Evolutionary conservation across 1,140 invertebrate species (phyloP).

Genomic region (Chlorops oryzae): DNA sequence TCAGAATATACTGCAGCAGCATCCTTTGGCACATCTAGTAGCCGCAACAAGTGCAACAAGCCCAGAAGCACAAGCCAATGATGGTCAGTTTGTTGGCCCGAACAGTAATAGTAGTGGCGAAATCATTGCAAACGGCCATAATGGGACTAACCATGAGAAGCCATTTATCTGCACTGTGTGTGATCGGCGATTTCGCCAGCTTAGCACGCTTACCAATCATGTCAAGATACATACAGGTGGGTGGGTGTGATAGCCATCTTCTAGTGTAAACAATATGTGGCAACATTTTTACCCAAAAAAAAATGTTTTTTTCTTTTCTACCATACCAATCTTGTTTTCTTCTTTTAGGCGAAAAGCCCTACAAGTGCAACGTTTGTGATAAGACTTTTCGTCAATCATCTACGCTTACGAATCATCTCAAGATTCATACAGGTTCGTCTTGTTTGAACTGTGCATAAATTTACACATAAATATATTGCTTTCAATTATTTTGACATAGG

Average conservation of each 20-base stretch:
- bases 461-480: too few relatives aligned
- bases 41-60: slow-evolving; percentile 31
- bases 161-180: slow-evolving; percentile 47
- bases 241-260: slow-evolving; percentile 3
- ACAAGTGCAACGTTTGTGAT: slow-evolving; percentile 46
- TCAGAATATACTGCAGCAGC: slow-evolving; percentile 20
- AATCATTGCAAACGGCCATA: slow-evolving; percentile 10
- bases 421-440: slow-evolving; percentile 46
- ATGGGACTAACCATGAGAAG: slow-evolving; percentile 29
- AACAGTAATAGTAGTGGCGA: slow-evolving; percentile 7
- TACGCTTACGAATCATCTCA: slow-evolving; percentile 46
- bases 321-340: slow-evolving; percentile 13
- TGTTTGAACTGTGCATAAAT: too few relatives aligned
- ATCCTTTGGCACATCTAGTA: slow-evolving; percentile 32
- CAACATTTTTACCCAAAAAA: slow-evolving; percentile 11
- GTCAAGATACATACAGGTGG: slow-evolving; percentile 44
- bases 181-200: slow-evolving; percentile 44
- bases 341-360: slow-evolving; percentile 40
- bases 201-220: slow-evolving; percentile 46
- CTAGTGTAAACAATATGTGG: slow-evolving; percentile 13
- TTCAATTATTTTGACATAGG: too few relatives aligned
- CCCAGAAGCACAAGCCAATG: slow-evolving; percentile 16
- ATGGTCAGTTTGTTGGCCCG: too few relatives aligned
- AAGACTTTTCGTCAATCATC: slow-evolving; percentile 47
- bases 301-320: too few relatives aligned